phyloP scores from a whole-genome alignment of 2,888 invertebrate species.

The Scaeva pyrastri region DNA sequence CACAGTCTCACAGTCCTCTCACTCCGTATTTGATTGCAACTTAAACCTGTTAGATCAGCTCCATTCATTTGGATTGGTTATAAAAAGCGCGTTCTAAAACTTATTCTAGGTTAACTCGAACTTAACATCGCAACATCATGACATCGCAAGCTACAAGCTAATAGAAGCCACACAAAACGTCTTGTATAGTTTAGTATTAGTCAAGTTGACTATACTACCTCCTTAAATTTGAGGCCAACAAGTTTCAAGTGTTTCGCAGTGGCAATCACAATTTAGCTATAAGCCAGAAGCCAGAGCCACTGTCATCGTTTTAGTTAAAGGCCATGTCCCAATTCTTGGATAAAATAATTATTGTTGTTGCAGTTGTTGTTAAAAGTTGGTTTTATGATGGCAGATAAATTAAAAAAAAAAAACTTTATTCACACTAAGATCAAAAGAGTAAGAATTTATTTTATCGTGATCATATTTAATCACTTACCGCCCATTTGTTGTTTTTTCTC shows the following conservation, averaged over 20 bases:
- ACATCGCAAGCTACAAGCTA: neutral
- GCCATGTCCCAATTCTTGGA: slow-evolving; percentile 56
- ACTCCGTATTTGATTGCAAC: neutral
- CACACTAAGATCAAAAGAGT: neutral
- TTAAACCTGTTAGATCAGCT: slow-evolving; percentile 43
- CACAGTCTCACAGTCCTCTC: neutral
- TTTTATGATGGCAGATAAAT: neutral
- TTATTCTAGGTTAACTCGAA: slow-evolving; percentile 58
- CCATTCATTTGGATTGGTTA: slow-evolving; percentile 32
- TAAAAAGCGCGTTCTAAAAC: slow-evolving; percentile 26
- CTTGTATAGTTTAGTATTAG: too few relatives aligned
- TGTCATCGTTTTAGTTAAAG: slow-evolving; percentile 36
- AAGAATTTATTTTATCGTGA: slow-evolving; percentile 29
- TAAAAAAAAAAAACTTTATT: neutral
- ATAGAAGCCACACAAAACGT: slow-evolving; percentile 5
- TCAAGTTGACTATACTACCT: slow-evolving; percentile 50
- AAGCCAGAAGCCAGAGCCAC: too few relatives aligned
- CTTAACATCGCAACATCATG: slow-evolving; percentile 44
- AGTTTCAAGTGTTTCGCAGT: slow-evolving; percentile 29
- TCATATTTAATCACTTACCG: slow-evolving; percentile 9
- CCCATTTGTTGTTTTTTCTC: slow-evolving; percentile 32
- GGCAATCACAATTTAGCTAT: too few relatives aligned
- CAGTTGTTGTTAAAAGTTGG: neutral
- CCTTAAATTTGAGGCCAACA: slow-evolving; percentile 65
- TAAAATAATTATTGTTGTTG: slow-evolving; percentile 27